Evolutionary conservation across 64 coral and sea anemone species (phyloP).

Genomic region (Dendrophyllia cribrosa): DNA sequence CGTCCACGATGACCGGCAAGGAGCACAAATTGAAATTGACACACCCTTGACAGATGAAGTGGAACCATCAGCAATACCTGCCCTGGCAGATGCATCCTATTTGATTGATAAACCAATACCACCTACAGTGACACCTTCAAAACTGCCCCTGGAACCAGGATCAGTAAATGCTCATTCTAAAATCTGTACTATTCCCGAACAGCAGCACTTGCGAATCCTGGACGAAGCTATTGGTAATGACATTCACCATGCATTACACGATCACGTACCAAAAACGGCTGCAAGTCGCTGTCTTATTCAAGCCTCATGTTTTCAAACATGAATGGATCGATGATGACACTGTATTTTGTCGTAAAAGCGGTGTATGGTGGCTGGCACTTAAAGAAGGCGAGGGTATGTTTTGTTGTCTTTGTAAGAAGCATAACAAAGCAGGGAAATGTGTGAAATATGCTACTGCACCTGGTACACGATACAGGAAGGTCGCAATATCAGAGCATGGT

Average conservation of each 20-base stretch:
- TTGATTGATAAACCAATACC: too few species aligned
- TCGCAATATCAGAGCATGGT: not conserved
- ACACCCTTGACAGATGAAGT: too few species aligned
- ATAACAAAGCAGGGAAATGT: conserved; percentile 12
- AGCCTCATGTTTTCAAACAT: conserved; percentile 14
- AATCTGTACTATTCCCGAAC: not conserved
- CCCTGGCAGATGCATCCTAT: too few species aligned
- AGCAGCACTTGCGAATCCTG: not conserved
- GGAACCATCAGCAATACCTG: too few species aligned
- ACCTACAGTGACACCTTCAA: too few species aligned
- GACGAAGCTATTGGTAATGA: not conserved
- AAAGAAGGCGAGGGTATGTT: conserved; percentile 19
- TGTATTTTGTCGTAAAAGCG: conserved; percentile 7
- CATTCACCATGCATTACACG: not conserved
- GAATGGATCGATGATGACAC: conserved; percentile 9
- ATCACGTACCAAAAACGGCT: conserved; percentile 1
- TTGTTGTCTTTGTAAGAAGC: conserved; percentile 44
- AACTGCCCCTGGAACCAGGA: not conserved
- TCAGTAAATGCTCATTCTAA: not conserved
- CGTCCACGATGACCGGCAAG: not conserved
- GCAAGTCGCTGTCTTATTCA: not conserved
- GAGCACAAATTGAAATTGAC: too few species aligned
- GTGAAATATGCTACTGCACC: conserved; percentile 4
- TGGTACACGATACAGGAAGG: not conserved
- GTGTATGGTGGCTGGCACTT: conserved; percentile 32